These are phyloP conservation scores for Pampusana beccarii DNA, from an alignment of 2,113 vertebrate genomes.

Conservation along the genomic window DNA sequence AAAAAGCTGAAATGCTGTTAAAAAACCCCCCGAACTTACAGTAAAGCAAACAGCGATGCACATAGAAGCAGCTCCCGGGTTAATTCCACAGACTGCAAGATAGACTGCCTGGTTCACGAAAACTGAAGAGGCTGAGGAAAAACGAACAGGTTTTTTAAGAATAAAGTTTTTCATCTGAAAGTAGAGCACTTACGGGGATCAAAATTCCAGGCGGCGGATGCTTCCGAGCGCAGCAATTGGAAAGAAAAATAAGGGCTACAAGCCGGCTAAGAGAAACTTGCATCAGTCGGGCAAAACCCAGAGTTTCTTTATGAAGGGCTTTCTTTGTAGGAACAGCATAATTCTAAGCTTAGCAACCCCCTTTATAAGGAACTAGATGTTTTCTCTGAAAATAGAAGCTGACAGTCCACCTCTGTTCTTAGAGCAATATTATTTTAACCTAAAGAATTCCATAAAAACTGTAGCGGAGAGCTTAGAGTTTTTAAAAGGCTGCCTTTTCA, in stretches of 20 bases:
- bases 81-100: background rate
- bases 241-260: slow-evolving; percentile 51
- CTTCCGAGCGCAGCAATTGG: background rate
- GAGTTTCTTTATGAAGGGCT: slow-evolving; percentile 26
- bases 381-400: slow-evolving; percentile 66
- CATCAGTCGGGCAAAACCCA: slow-evolving; percentile 21
- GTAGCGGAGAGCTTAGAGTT: background rate
- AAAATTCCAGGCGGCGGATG: slow-evolving; percentile 7
- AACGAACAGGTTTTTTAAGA: background rate
- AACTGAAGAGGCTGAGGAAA: background rate
- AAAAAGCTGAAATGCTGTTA: background rate
- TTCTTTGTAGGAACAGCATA: slow-evolving; percentile 14
- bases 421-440: slow-evolving; percentile 57
- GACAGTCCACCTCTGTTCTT: slow-evolving; percentile 63
- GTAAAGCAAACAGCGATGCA: fast-evolving
- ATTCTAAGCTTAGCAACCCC: slow-evolving; percentile 7
- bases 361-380: slow-evolving; percentile 40
- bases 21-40: background rate
- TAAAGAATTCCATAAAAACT: slow-evolving; percentile 39
- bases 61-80: fast-evolving
- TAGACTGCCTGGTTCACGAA: background rate
- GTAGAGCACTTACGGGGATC: background rate
- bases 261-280: slow-evolving; percentile 4
- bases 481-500: background rate
- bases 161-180: background rate